Evolutionary conservation across 2,888 invertebrate species (phyloP).

Genomic region (Synergus laeviventris): DNA sequence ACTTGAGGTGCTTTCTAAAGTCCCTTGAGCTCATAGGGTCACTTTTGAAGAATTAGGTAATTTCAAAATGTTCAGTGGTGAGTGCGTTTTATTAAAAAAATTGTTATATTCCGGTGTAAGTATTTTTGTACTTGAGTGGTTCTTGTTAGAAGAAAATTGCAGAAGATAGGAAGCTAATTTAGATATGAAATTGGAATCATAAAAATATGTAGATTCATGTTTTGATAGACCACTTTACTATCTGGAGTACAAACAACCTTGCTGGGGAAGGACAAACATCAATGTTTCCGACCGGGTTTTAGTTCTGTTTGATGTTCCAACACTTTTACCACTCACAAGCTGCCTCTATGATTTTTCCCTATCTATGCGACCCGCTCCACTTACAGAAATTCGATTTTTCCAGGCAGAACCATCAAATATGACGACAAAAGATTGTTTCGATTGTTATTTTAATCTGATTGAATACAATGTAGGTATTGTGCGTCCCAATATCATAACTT

Average conservation of each 20-base stretch:
- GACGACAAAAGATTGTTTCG: neutral
- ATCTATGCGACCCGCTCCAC: conserved; percentile 13
- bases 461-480: neutral
- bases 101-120: too few relatives aligned
- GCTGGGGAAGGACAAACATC: neutral
- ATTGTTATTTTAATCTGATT: conserved; percentile 1
- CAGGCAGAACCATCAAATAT: neutral
- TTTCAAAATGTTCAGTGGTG: too few relatives aligned
- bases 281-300: conserved; percentile 21
- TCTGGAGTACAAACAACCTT: neutral
- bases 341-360: conserved; percentile 18
- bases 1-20: too few relatives aligned
- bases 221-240: neutral
- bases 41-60: too few relatives aligned
- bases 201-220: neutral
- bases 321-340: conserved; percentile 21
- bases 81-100: too few relatives aligned
- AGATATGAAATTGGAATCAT: conserved; percentile 11
- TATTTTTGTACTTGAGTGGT: too few relatives aligned
- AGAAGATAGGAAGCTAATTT: neutral
- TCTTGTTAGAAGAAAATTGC: too few relatives aligned
- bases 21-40: too few relatives aligned
- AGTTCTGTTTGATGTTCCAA: conserved; percentile 34
- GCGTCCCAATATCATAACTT: neutral
- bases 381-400: conserved; percentile 29